Base-by-base conservation (phyloP, 2,888 invertebrate genomes). In the Seladonia tumulorum region DNA sequence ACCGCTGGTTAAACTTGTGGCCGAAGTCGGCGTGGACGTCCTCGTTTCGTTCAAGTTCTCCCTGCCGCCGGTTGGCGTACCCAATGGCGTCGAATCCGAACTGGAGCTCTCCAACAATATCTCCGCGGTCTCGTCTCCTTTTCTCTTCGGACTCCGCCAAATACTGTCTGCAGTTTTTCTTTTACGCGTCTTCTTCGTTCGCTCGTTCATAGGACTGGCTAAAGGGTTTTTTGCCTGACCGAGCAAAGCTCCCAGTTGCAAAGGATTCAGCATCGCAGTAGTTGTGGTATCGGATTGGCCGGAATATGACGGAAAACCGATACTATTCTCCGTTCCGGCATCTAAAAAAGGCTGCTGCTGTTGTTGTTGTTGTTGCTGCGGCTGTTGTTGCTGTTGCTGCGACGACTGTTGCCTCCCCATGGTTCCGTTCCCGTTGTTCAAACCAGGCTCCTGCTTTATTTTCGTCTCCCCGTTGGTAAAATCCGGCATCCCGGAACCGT, bases 131-230 rank as follows among this genome's bases (percentile, higher is more conserved):
- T 95, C 95, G 87, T 96, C 96, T 2, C 95, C 96, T 90, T 96
- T 97, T 25, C 96, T 96, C 93, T 97, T 97, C 90, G 97, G 97
- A 92, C 96, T 96, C 16, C 96, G 95, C 94, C 96, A 96, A 95
- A 96, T 96, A 79, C 96, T 96, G 76, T 96, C 96, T 77, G 96
- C 96, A 1, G 96, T 96, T 95, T 97, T 97, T 86, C 97, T 95
- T 91, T 97, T 97, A 0, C 95, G 95, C 35, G 94, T 93, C 91
- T 97, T 97, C 3, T 96, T 94, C 79, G 96, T 95, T 4, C 96
- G 95, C 42, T 96, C 96, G 22, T 95, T 95, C 7, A 93, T 89
- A 8, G 91, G 89, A 85, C 82, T 90, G 2, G 88, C 84, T 77
- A 90, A 86, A 5, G 93, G 91, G 82, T 88, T 93, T 86, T 94